Evolutionary conservation across 2,888 invertebrate genomes (phyloP).

Genomic region (Sphaerophoria rueppellii): DNA sequence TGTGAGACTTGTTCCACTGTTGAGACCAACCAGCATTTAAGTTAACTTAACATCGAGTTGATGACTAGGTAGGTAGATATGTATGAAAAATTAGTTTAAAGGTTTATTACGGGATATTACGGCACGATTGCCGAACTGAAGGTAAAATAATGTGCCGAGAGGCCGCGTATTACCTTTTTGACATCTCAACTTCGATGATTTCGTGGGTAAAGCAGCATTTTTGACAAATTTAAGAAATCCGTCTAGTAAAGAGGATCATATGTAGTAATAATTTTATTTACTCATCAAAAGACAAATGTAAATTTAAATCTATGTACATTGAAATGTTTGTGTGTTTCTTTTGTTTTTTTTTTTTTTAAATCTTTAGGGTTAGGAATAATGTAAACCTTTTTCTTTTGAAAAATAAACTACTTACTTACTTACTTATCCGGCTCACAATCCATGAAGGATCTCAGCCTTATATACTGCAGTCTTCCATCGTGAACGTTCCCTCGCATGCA

Average conservation of each 20-base stretch:
- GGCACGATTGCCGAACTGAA: constrained; percentile 25
- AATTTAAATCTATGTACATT: too few species aligned
- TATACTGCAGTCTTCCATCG: too few species aligned
- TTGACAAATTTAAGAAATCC: neutral
- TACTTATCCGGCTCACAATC: too few species aligned
- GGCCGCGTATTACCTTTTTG: constrained; percentile 27
- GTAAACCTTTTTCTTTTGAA: too few species aligned
- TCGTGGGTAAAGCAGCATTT: neutral
- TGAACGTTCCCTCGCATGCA: too few species aligned
- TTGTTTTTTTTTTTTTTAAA: too few species aligned
- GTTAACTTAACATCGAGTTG: constrained; percentile 60
- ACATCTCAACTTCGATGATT: constrained; percentile 47
- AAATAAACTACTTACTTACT: too few species aligned
- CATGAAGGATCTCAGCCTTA: too few species aligned
- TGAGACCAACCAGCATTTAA: constrained; percentile 19
- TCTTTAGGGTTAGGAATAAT: too few species aligned
- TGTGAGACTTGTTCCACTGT: neutral
- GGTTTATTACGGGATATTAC: constrained; percentile 41
- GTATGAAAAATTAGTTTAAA: constrained; percentile 42
- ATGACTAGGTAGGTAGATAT: constrained; percentile 6
- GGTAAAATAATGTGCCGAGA: constrained; percentile 6
- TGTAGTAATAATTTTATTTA: too few species aligned
- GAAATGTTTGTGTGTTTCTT: too few species aligned
- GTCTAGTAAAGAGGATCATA: neutral
- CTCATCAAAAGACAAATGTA: too few species aligned